These are phyloP conservation scores for Stegastes partitus DNA, from an alignment of 2,113 vertebrate genomes.

Conservation along the genomic window DNA sequence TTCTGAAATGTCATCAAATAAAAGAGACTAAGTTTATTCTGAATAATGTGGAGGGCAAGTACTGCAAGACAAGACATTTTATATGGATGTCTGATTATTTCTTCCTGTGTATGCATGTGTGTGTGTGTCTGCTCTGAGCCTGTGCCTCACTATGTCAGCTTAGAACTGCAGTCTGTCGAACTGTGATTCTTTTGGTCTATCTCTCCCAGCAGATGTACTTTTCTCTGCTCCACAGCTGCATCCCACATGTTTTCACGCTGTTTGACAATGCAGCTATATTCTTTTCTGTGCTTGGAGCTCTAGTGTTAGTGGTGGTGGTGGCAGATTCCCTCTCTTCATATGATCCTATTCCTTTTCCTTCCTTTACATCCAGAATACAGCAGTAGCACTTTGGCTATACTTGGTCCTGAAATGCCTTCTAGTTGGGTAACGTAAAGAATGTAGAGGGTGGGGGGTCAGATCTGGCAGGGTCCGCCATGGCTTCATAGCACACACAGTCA, in stretches of 20 bases:
- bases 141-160: constrained; percentile 56
- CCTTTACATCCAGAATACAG: constrained; percentile 43
- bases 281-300: constrained; percentile 44
- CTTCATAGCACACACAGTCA: constrained; percentile 76
- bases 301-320: constrained; percentile 42
- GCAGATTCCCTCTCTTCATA: constrained; percentile 54
- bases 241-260: constrained; percentile 81
- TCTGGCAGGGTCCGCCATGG: constrained; percentile 71
- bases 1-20: constrained; percentile 2
- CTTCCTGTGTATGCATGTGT: constrained; percentile 11
- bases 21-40: constrained; percentile 3
- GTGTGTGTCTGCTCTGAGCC: constrained; percentile 17
- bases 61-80: constrained; percentile 24
- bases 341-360: constrained; percentile 40
- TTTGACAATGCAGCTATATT: constrained; percentile 63
- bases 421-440: constrained; percentile 75
- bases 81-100: constrained; percentile 31
- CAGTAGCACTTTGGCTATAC: constrained; percentile 61
- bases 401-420: constrained; percentile 72
- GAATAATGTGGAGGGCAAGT: background rate
- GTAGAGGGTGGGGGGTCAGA: constrained; percentile 66
- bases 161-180: constrained; percentile 59
- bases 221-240: constrained; percentile 80
- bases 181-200: constrained; percentile 72
- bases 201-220: constrained; percentile 76